Evolutionary conservation across 2,797 vertebrate species (phyloP).

Genomic region (Rhadinocentrus ornatus): DNA sequence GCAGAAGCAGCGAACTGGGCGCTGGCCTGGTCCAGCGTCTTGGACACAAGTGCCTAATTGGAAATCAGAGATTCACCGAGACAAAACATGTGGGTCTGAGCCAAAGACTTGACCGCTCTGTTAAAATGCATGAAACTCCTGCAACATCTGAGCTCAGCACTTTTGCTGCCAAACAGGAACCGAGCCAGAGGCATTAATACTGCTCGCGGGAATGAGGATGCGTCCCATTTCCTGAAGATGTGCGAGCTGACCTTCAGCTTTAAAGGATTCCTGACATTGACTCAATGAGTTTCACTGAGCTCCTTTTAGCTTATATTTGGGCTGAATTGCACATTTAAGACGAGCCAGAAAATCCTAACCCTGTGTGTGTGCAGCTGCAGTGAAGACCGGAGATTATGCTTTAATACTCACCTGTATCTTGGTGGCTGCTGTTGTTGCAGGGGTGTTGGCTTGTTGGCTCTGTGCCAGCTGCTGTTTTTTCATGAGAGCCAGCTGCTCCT

Average conservation of each 20-base stretch:
- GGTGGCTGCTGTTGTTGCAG: conserved; percentile 77
- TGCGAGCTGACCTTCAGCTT: conserved; percentile 50
- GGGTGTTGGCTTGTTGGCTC: conserved; percentile 90
- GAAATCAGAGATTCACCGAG: conserved; percentile 4
- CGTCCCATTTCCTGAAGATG: conserved; percentile 34
- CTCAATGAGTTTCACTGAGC: neutral
- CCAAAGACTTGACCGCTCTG: conserved; percentile 17
- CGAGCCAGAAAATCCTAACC: neutral
- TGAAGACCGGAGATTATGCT: fast-evolving
- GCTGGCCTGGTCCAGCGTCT: conserved; percentile 96
- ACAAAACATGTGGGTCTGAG: conserved; percentile 10
- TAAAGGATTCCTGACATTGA: conserved; percentile 10
- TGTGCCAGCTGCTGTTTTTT: conserved; percentile 99
- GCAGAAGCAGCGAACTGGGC: conserved; percentile 98
- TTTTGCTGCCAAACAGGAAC: conserved; percentile 51
- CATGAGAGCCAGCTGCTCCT: conserved; percentile 98
- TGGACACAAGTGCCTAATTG: conserved; percentile 88
- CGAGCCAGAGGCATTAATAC: conserved; percentile 14
- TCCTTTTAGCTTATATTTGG: neutral
- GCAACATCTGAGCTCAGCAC: conserved; percentile 37
- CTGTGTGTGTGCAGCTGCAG: neutral
- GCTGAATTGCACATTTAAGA: neutral
- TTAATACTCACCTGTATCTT: conserved; percentile 87
- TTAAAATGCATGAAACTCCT: conserved; percentile 14
- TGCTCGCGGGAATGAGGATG: conserved; percentile 48